phyloP scores from a whole-genome alignment of 2,113 vertebrate genomes.

The Cygnus atratus region DNA sequence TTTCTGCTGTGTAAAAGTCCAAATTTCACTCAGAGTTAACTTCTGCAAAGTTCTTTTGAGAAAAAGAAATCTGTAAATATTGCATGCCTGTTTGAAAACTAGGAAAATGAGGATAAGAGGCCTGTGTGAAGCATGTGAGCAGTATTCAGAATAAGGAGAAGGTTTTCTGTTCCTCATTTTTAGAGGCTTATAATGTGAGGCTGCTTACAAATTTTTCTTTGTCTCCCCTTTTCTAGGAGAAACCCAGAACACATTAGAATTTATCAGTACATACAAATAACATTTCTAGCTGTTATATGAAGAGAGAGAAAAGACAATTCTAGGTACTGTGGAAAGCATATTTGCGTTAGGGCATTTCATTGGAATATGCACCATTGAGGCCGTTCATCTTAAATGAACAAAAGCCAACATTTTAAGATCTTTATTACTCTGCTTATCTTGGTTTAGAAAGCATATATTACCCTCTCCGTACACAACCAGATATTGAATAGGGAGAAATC shows the following conservation, averaged over 20 bases:
- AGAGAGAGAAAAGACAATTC: neutral
- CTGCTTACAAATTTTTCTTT: neutral
- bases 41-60: neutral
- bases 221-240: neutral
- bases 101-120: neutral
- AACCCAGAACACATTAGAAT: neutral
- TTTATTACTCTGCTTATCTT: neutral
- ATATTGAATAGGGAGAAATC: neutral
- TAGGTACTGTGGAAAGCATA: neutral
- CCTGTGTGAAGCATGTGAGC: neutral
- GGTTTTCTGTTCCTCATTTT: slow-evolving; percentile 8
- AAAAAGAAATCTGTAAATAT: neutral
- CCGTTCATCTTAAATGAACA: neutral
- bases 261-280: neutral
- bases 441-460: neutral
- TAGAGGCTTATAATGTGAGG: neutral
- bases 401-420: neutral
- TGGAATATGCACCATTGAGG: neutral
- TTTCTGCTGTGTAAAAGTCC: neutral
- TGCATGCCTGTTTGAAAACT: neutral
- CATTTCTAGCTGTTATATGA: accelerated
- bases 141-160: neutral
- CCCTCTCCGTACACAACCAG: neutral
- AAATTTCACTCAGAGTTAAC: neutral
- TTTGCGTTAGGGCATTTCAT: neutral